Evolutionary conservation across 2,113 vertebrate genomes (phyloP), one percentile per base, ranked within the genome.

Genomic region (Nerophis lumbriciformis): DNA sequence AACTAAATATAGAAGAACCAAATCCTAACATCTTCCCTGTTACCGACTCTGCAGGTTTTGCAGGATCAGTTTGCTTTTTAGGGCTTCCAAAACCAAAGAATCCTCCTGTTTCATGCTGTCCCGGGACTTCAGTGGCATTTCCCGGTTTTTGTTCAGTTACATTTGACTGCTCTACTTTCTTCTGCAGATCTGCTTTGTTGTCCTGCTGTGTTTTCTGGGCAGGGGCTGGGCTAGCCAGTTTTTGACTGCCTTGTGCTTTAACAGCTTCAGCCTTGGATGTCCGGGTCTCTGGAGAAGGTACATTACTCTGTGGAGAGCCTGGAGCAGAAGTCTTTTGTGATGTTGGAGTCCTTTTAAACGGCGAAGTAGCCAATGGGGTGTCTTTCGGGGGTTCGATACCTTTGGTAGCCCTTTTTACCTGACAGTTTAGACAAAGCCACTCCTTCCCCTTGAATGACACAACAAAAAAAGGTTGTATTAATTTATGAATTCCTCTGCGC

Each of bases 351-450:
- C 74, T 81, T 73, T 75, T 81, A 10, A 61, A 6, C 14, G 74
- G 53, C 36, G 69, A 57, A 65, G 19, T 69, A 0, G n/a, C 52
- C 52, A 59, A 48, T 48, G 63, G 53, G 9, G 36, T 12, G 4
- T 69, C 68, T 64, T 53, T 74, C 19, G 68, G 82, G 61, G 92
- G 62, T 63, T 93, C 91, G 53, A 87, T 89, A 69, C 88, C 91
- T 56, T 89, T 89, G 36, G 94, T 75, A 0, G 96, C 93, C 87
- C 94, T 88, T 73, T 94, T 93, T 89, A 97, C 94, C 86, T 99
- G 96, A 75, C 96, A 99, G 82, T 94, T 95, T 72, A 99, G 92
- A 86, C 96, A 99, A 48, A 98, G 92, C 96, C 96, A 98, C 75
- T 96, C 94, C 28, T 91, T 92, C 61, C 91, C 88, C 96, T 99